Base-by-base conservation (phyloP, 2,888 invertebrate species). In the Mythimna vitellina region DNA sequence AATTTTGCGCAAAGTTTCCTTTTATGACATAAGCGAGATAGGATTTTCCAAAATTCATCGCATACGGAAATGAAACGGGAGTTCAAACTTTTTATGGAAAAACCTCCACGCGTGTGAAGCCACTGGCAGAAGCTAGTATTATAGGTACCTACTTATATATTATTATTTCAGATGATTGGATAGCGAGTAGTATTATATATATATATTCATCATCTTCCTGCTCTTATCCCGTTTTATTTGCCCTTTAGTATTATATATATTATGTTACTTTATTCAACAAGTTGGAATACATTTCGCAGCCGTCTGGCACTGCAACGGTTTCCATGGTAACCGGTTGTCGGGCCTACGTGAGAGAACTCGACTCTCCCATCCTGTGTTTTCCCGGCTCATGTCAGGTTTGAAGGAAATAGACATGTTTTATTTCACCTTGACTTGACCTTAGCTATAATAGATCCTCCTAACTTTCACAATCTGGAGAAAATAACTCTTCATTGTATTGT, bases 271-370 rank as follows among this genome's bases (percentile, higher is more conserved):
- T 63, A 65, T 42, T 62, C 51, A 72, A 66, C 42, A 58, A 54
- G 58, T 71, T 62, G 62, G 66, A 64, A 70, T 65, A 82, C 60
- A 82, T 72, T 83, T 68, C 53, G 61, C 67, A 25, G 76, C 46
- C 81, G 81, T 78, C 77, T 75, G 76, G 67, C 56, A 46, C 29
- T 66, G 77, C 77, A 81, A 81, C 77, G 81, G 81, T 76, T 70
- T 71, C 62, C 71, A 82, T 76, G 57, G 69, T 70, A 80, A 83
- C 84, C 73, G 80, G 80, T 78, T 78, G 64, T 38, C 35, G 38
- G 53, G 70, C 68, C 58, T 69, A 64, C 81, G 62, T 76, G 78
- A 80, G 64, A 73, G 80, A 73, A 75, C 63, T 75, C 70, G 60
- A 71, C 75, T 72, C 79, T 72, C 72, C 29, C 62, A 75, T 79